A percentile compares a stretch with the other conserved stretches of the same genome.
Evolutionary conservation across 2,113 vertebrate species (phyloP).

Genomic region (Atherinomorus stipes): DNA sequence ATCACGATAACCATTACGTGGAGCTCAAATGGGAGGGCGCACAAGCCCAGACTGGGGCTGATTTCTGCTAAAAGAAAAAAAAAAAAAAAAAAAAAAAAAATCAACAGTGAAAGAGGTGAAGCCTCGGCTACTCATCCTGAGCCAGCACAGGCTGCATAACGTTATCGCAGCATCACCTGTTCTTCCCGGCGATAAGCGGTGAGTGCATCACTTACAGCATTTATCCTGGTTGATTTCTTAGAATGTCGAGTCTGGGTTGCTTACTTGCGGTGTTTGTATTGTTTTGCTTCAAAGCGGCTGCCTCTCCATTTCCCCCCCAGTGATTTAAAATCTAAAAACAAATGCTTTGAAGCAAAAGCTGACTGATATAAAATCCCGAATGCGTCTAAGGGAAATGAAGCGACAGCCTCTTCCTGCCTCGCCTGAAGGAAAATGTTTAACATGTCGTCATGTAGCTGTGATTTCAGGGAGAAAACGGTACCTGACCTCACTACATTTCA

Average conservation of each 20-base stretch:
- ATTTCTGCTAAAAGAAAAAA: conserved; percentile 43
- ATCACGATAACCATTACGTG: conserved; percentile 72
- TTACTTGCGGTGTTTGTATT: conserved; percentile 1
- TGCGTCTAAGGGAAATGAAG: conserved; percentile 33
- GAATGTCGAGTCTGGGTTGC: background rate
- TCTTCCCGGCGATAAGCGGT: conserved; percentile 72
- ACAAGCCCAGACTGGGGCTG: conserved; percentile 56
- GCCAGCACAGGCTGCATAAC: conserved; percentile 31
- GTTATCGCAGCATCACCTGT: conserved; percentile 73
- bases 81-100: conserved; percentile 40
- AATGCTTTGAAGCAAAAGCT: conserved; percentile 7
- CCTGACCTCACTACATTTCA: conserved; percentile 14
- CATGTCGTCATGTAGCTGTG: conserved; percentile 70
- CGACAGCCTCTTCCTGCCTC: conserved; percentile 62
- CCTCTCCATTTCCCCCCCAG: background rate
- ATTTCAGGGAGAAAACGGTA: conserved; percentile 35
- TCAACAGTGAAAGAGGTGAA: conserved; percentile 49
- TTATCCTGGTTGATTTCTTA: background rate
- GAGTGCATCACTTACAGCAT: conserved; percentile 51
- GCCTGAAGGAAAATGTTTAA: conserved; percentile 67
- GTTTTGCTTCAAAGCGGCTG: background rate
- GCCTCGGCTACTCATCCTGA: conserved; percentile 44
- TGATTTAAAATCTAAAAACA: conserved; percentile 15
- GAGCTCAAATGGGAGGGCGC: conserved; percentile 69
- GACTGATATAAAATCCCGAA: background rate